Base-by-base conservation (phyloP, 2,113 vertebrate species). In the Xenopus laevis region DNA sequence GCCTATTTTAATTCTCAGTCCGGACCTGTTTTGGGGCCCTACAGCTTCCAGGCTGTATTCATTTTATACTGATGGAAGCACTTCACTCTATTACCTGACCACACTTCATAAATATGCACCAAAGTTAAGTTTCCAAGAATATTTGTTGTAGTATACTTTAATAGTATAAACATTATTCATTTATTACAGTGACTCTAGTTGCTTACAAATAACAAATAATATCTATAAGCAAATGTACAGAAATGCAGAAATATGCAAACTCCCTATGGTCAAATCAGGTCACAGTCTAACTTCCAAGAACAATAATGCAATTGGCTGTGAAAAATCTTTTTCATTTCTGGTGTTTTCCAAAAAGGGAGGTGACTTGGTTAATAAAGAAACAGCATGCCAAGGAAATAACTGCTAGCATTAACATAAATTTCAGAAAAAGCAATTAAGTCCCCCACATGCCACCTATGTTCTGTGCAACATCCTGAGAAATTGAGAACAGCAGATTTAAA, bases 351-450 rank as follows among this genome's bases (percentile, higher is more conserved):
- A 21, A 52, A 59, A 66, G 21, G 16, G 33, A 73, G 44, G 62
- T 46, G 44, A 58, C 47, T 17, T 30, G 17, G 66, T 53, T 68
- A 68, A 55, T 68, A 68, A 66, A 30, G 62, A 66, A 66, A 59
- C 40, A 16, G 47, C 33, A 59, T 73, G 44, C 40, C 40, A 30
- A 2, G 15, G 21, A 73, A 66, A 62, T 33, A 52, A 21, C 63
- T 66, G 62, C n/a, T 45, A 40, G 57, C 50, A 33, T 58, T 50
- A 45, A 65, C 50, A 73, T 44, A 47, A 65, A 73, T 30, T 66
- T 65, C 55, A 33, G 57, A 40, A 66, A 73, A 66, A 64, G 62
- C 57, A 73, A 65, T 73, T 65, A 58, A 64, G 52, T 59, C 33
- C 71, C 65, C 71, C 20, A 52, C 53, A 58, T 59, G 61, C 15